Conservation (phyloP, 2,113 vertebrate species). For the Amphilophus citrinellus region DNA sequence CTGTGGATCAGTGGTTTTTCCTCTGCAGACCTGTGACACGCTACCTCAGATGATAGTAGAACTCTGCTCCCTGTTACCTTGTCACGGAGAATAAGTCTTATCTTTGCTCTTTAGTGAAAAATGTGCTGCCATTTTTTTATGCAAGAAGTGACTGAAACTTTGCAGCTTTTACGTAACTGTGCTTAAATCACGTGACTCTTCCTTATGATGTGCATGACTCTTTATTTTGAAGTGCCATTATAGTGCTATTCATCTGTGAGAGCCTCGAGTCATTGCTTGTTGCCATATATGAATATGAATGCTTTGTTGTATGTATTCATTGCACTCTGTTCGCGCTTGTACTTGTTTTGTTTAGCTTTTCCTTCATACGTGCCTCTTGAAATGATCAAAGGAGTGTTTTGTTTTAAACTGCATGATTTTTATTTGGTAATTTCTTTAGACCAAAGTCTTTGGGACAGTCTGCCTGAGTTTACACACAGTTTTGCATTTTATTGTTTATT, state of each 20-base stretch:
- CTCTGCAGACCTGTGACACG: constrained; percentile 39
- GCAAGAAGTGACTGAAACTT: background rate
- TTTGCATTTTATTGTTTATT: constrained; percentile 19
- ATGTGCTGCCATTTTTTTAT: constrained; percentile 19
- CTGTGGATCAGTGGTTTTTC: background rate
- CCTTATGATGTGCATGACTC: constrained; percentile 8
- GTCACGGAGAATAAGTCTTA: background rate
- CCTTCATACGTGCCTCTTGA: background rate
- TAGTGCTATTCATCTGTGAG: constrained; percentile 13
- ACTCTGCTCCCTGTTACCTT: background rate
- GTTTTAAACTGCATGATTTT: constrained; percentile 3
- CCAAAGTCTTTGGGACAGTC: constrained; percentile 15
- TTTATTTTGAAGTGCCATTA: background rate
- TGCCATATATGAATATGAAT: background rate
- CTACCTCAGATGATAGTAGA: constrained; percentile 70
- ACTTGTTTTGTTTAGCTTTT: background rate
- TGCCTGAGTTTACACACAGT: background rate
- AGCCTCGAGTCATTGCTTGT: constrained; percentile 18
- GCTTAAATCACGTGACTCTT: background rate
- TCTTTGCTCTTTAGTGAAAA: constrained; percentile 25
- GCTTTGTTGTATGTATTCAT: background rate
- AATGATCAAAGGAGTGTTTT: constrained; percentile 34
- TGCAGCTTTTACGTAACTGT: constrained; percentile 10
- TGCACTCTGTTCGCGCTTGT: background rate
- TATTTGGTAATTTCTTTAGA: constrained; percentile 3